Evolutionary conservation across 2,113 vertebrate genomes (phyloP).

Genomic region (Forbesichthys papilliferus): DNA sequence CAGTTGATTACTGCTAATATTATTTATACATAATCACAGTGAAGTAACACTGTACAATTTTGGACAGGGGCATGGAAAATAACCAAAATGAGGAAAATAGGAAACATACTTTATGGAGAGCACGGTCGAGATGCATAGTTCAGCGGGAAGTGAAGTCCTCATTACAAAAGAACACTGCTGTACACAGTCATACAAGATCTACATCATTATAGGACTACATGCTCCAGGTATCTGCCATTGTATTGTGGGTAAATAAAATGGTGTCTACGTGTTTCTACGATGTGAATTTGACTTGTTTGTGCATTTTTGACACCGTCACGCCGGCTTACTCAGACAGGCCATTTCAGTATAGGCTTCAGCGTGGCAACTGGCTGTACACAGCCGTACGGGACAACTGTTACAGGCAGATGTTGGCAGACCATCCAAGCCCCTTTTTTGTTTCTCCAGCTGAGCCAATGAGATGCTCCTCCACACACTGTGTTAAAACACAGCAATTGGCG

Average conservation of each 20-base stretch:
- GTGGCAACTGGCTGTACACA: too few species aligned
- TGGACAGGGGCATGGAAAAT: not conserved
- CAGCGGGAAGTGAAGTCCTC: not conserved
- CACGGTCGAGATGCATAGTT: not conserved
- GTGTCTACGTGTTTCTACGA: not conserved
- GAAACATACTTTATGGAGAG: not conserved
- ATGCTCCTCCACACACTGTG: constrained; percentile 29
- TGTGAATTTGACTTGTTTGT: not conserved
- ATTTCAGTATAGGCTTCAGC: too few species aligned
- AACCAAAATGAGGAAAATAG: not conserved
- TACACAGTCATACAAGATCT: too few species aligned
- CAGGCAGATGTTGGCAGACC: constrained; percentile 2
- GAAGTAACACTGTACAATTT: not conserved
- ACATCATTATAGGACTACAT: too few species aligned
- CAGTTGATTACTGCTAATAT: not conserved
- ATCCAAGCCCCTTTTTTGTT: not conserved
- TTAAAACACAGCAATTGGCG: constrained; percentile 49
- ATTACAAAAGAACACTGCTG: too few species aligned
- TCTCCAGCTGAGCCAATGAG: constrained; percentile 32
- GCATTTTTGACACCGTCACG: not conserved
- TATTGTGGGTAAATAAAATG: too few species aligned
- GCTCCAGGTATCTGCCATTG: too few species aligned
- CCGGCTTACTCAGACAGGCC: not conserved
- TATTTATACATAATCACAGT: not conserved
- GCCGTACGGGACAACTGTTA: constrained; percentile 4